Conservation (phyloP, 1,140 invertebrate species). For the Drosophila lacteicornis region DNA sequence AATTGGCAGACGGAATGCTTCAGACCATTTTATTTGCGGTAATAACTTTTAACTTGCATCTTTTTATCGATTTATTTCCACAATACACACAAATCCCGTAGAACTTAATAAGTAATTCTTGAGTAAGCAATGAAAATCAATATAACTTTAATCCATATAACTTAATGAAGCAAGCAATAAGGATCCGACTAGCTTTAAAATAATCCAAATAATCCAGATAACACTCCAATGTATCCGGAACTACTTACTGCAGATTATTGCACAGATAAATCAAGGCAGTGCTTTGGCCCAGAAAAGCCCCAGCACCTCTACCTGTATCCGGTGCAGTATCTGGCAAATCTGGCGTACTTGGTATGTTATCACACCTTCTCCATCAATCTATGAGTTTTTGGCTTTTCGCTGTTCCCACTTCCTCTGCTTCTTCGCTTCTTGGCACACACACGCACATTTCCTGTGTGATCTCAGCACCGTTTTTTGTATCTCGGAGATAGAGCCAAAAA, state of each 20-base stretch:
- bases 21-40: not conserved
- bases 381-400: constrained; percentile 27
- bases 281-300: not conserved
- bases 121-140: no score
- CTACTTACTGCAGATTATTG: not conserved
- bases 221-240: no score
- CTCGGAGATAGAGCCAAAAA: constrained; percentile 40
- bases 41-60: not conserved
- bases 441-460: constrained; percentile 71
- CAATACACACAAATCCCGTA: no score
- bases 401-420: constrained; percentile 20
- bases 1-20: no score
- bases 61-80: no score
- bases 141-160: no score
- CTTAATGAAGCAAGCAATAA: no score
- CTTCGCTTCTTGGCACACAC: constrained; percentile 2
- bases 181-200: no score
- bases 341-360: constrained; percentile 12
- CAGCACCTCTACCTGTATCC: constrained; percentile 2
- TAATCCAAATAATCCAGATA: not conserved
- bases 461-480: constrained; percentile 50
- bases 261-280: not conserved
- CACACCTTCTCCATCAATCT: constrained; percentile 5
- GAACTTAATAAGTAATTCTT: not conserved
- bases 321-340: not conserved